These are phyloP conservation scores for Rhagophthalmus giganteus DNA, from an alignment of 2,888 invertebrate species.

Conservation along the genomic window DNA sequence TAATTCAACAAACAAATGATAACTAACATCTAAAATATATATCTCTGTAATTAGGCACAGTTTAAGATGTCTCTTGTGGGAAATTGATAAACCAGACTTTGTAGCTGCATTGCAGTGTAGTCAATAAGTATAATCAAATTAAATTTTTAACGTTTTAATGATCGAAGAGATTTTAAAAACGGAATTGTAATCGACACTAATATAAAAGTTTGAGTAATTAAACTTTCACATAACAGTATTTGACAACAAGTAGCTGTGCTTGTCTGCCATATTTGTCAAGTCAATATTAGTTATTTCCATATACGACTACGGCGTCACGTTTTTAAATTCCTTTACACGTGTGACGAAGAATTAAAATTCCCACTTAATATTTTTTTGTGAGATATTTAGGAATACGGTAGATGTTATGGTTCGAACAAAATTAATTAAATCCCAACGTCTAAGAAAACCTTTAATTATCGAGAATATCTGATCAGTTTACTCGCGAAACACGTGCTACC, in stretches of 20 bases:
- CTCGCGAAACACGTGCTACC: background rate
- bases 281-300: constrained; percentile 26
- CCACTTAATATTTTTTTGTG: background rate
- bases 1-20: too few species aligned
- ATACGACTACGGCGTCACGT: constrained; percentile 16
- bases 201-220: constrained; percentile 6
- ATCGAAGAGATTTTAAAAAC: background rate
- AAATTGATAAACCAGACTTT: too few species aligned
- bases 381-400: too few species aligned
- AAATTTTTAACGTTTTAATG: too few species aligned
- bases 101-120: background rate
- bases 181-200: constrained; percentile 4
- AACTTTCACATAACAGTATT: constrained; percentile 20
- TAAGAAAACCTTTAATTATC: background rate
- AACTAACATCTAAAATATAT: too few species aligned
- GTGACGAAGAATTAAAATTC: constrained; percentile 20
- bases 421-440: background rate
- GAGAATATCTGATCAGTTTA: background rate
- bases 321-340: constrained; percentile 16
- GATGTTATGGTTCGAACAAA: background rate
- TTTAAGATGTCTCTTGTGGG: too few species aligned
- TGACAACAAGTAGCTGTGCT: constrained; percentile 20
- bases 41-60: too few species aligned
- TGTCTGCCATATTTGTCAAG: constrained; percentile 21
- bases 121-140: too few species aligned